These are phyloP conservation scores for Ceryle rudis DNA, from an alignment of 2,797 vertebrate species.

Conservation along the genomic window DNA sequence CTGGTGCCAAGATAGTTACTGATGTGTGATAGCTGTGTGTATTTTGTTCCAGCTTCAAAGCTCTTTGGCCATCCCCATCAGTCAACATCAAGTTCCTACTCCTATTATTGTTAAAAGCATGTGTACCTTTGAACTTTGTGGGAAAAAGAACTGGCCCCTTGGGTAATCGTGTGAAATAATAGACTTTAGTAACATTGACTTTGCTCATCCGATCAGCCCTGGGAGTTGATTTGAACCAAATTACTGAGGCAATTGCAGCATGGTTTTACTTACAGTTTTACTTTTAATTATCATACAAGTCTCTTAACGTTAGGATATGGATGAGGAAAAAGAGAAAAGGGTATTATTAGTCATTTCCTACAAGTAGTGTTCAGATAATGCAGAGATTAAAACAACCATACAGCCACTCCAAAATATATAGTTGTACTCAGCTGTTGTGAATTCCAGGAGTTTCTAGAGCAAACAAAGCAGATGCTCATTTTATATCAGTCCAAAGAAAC, in stretches of 20 bases:
- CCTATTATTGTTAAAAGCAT: background rate
- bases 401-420: background rate
- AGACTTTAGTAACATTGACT: background rate
- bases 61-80: background rate
- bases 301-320: background rate
- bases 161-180: background rate
- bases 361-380: background rate
- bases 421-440: background rate
- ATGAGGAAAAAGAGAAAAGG: background rate
- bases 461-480: background rate
- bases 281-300: background rate
- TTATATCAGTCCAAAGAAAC: background rate
- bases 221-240: background rate
- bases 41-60: conserved; percentile 28
- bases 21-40: background rate
- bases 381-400: background rate
- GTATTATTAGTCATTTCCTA: background rate
- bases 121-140: background rate
- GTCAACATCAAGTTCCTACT: background rate
- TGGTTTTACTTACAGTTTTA: background rate
- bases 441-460: background rate
- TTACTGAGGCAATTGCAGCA: background rate
- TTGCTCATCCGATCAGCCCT: background rate
- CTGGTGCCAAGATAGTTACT: background rate
- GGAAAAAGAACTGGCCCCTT: background rate